Evolutionary conservation across 2,888 invertebrate genomes (phyloP), one percentile per base, ranked within the genome.

Genomic region (Amphipyra berbera): DNA sequence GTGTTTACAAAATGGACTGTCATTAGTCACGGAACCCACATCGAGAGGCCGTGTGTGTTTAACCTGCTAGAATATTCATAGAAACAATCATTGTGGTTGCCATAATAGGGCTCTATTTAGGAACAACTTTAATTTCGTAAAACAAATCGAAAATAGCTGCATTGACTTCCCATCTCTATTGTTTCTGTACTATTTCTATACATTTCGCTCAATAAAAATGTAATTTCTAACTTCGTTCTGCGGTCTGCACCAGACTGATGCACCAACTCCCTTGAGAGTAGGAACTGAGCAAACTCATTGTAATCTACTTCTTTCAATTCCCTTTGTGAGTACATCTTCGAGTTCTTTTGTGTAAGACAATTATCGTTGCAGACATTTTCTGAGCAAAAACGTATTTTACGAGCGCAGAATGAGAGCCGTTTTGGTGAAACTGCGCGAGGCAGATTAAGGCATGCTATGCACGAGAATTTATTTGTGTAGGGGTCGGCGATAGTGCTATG

Each of bases 271-370:
- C 72, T 63, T 48, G 78, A 69, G 78, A 73, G 46, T 61, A 61
- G 52, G 67, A 77, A 76, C 77, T 72, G 73, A 61, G 72, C 66
- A 82, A 76, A 73, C 81, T 84, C 84, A 85, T 86, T 84, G 88
- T 92, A 91, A 93, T 93, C 91, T 91, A 90, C 89, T 91, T 91
- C 90, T 88, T 90, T 88, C 89, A 88, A 88, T 90, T 87, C 85
- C 88, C 88, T 92, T 91, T 91, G 92, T 87, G 86, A 87, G 86
- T 88, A 88, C 85, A 89, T 89, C 87, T 86, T 83, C 81, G 82
- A 86, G 86, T 82, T 88, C 90, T 89, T 90, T 92, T 91, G 88
- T 91, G 88, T 87, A 88, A 90, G 88, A 90, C 90, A 92, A 93
- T 93, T 92, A 92, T 91, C 88, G 86, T 87, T 85, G 85, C 83